Base-by-base conservation (phyloP, 2,888 invertebrate species). In the Hecatera dysodea region DNA sequence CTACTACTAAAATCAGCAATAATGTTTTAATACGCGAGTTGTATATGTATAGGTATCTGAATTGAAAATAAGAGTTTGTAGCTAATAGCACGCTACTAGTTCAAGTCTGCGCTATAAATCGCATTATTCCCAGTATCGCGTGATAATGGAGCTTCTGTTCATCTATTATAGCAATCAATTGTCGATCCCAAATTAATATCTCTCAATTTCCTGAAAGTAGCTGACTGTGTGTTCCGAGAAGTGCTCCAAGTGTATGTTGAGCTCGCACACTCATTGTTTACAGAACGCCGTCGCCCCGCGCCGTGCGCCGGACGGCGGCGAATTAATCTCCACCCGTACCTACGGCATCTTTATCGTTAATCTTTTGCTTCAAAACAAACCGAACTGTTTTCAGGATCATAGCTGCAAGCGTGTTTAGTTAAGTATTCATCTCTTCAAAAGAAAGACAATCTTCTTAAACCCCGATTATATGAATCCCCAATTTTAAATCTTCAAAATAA, bases 111-210 rank as follows among this genome's bases (percentile, higher is more conserved):
- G 46, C 42, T 48, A 68, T 76, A 68, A 76, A 68, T 64, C 52
- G 60, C 29, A 33, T 44, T 24, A 44, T 81, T 78, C 81, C 52
- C 24, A 64, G 81, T 81, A 77, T 7, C 27, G 52, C 50, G 44
- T 52, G 52, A 17, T 61, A 64, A 48, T 24, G 64, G 44, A 48
- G 50, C 50, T 50, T 55, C 67, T 61, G 64, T 57, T 81, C 36
- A 68, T 77, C 63, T 65, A 76, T 65, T 68, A 68, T 17, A 53
- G 61, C 77, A 56, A 76, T 76, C 81, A 78, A 78, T 81, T 57
- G 64, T 64, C 27, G 60, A 78, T 76, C 81, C 77, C 63, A 57
- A 77, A 81, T 68, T 77, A 81, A 75, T 80, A 73, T 75, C 7
- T 24, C 27, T 75, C 12, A 64, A 67, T 27, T 56, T 52, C 63